Evolutionary conservation across 2,113 vertebrate species (phyloP).

Genomic region (Rhipidura dahli): DNA sequence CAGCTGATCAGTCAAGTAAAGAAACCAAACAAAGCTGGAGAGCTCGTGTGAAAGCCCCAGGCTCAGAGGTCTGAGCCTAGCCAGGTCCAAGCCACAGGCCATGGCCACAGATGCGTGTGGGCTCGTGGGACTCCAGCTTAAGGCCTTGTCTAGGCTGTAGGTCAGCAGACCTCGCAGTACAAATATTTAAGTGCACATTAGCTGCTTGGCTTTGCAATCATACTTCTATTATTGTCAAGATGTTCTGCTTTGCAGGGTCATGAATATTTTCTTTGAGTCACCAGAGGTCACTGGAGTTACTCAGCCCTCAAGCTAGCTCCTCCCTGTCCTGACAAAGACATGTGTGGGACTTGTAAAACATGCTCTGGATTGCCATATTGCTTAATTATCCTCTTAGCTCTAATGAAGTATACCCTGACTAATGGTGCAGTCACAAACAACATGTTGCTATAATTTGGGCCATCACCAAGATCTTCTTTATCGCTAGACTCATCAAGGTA

Average conservation of each 20-base stretch:
- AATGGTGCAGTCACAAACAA: slow-evolving; percentile 55
- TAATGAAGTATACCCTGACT: slow-evolving; percentile 60
- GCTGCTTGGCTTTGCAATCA: slow-evolving; percentile 15
- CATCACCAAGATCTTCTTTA: slow-evolving; percentile 41
- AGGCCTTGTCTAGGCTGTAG: background rate
- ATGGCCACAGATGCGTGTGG: background rate
- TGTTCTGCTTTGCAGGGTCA: background rate
- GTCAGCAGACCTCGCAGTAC: background rate
- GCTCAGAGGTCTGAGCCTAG: background rate
- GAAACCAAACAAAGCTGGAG: background rate
- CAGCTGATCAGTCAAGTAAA: background rate
- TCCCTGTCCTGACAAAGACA: background rate
- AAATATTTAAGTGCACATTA: background rate
- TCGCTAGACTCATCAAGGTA: slow-evolving; percentile 14
- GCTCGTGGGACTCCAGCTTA: background rate
- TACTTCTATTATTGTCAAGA: slow-evolving; percentile 11
- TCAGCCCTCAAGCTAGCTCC: background rate
- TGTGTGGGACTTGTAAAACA: slow-evolving; percentile 48
- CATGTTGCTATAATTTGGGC: slow-evolving; percentile 31
- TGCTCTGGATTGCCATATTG: slow-evolving; percentile 32
- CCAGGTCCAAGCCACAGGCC: background rate
- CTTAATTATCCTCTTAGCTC: slow-evolving; percentile 55
- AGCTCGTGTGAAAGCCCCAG: background rate
- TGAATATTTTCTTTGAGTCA: slow-evolving; percentile 34
- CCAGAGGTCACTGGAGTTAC: slow-evolving; percentile 18